phyloP scores from a whole-genome alignment of 2,888 invertebrate genomes.

The Cordilura impudica region DNA sequence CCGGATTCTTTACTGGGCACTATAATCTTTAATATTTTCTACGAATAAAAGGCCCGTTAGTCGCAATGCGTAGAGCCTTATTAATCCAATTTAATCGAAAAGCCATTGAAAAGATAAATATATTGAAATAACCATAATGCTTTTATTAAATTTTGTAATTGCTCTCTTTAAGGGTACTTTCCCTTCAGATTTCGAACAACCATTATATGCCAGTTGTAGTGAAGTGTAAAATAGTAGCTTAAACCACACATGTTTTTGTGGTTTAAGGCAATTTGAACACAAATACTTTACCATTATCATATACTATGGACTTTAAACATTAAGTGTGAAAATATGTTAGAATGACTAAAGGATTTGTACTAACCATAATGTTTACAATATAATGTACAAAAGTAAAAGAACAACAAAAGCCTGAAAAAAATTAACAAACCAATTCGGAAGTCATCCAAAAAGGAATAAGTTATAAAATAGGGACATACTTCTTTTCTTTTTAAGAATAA shows the following conservation, averaged over 20 bases:
- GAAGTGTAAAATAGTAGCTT: constrained; percentile 43
- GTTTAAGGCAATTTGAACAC: constrained; percentile 43
- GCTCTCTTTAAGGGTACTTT: too few relatives aligned
- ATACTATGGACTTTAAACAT: constrained; percentile 33
- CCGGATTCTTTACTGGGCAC: too few relatives aligned
- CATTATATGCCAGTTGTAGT: too few relatives aligned
- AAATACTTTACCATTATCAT: constrained; percentile 17
- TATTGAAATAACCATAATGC: too few relatives aligned
- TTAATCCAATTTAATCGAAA: too few relatives aligned
- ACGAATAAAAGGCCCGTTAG: too few relatives aligned
- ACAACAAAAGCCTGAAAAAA: not conserved
- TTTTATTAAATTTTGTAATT: too few relatives aligned
- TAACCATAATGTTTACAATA: constrained; percentile 45
- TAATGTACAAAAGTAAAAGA: not conserved
- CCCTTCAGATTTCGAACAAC: too few relatives aligned
- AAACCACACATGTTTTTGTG: constrained; percentile 49
- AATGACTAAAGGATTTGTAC: constrained; percentile 41
- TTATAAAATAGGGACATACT: not conserved
- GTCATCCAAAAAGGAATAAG: not conserved
- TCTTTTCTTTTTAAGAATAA: too few relatives aligned
- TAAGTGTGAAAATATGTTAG: constrained; percentile 53
- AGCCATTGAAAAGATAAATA: too few relatives aligned
- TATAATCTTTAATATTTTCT: too few relatives aligned
- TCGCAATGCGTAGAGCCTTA: too few relatives aligned
- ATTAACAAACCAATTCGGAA: not conserved